Conservation (phyloP, 2,113 vertebrate genomes). For the Columbina picui region DNA sequence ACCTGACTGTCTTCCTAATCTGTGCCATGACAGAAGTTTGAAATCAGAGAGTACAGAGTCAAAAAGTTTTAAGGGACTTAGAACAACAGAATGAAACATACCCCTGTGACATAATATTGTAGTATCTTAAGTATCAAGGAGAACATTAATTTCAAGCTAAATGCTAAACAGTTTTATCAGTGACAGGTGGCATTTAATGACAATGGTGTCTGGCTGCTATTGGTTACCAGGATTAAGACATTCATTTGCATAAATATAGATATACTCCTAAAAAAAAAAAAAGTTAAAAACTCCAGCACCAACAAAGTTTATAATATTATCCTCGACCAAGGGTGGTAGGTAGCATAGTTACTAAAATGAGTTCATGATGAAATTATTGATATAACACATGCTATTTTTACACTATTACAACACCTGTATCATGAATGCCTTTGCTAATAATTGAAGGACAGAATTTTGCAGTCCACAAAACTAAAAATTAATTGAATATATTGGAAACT, state of each 20-base stretch:
- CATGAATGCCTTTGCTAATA: background rate
- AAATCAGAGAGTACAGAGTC: background rate
- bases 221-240: background rate
- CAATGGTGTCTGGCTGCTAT: background rate
- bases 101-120: background rate
- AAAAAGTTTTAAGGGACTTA: background rate
- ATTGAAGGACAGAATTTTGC: background rate
- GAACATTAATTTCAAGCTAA: background rate
- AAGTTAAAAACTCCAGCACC: background rate
- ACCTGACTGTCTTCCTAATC: background rate
- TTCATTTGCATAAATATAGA: background rate
- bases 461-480: background rate
- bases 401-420: background rate
- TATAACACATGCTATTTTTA: background rate
- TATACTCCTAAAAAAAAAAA: background rate
- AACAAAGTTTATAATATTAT: background rate
- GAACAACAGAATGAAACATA: background rate
- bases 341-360: background rate
- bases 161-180: background rate
- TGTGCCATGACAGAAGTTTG: background rate
- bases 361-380: background rate
- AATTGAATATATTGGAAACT: background rate
- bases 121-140: background rate
- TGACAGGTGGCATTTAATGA: background rate
- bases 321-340: background rate